Evolutionary conservation across 2,797 vertebrate genomes (phyloP), one percentile per base, ranked within the genome.

Genomic region (Jordanella pulchra): DNA sequence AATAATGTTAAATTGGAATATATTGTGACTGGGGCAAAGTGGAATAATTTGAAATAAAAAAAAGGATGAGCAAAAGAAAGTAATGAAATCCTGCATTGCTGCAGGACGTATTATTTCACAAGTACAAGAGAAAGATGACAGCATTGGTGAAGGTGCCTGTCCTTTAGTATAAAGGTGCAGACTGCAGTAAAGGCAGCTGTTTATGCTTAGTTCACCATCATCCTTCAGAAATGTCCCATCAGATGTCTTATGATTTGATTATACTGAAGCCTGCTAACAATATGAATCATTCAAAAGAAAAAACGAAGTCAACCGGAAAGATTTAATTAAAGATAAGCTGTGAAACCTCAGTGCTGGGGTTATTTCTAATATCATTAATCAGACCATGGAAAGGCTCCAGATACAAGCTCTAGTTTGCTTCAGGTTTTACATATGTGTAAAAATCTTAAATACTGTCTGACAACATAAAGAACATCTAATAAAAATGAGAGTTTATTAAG

Each of bases 1-100:
- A 21, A 67, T 87, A 84, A 82, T 23, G 44, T 67, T n/a, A 42
- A 80, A 86, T 68, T 82, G 42, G 60, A 73, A 84, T 71, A 77
- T 76, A 85, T 85, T 71, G 68, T 48, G 79, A 65, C 69, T 17
- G 32, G 58, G 30, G 63, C 51, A 72, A 76, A 71, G 70, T 11
- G 0, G 69, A 71, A 67, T 76, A 63, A 79, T 77, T 74, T 78
- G 68, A 83, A 83, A 83, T 63, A 48, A 13, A 25, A 64, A 65
- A 47, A 42, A 32, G 42, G 63, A 56, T 27, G 39, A 39, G 32
- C 30, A 4, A 15, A 44, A 60, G 25, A 45, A 47, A 66, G 25
- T 30, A 28, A 48, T 28, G 39, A 61, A 39, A 39, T 23, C 30
- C 56, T 60, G 30, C 28, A 21, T 35, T 18, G 56, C 30, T 4